Evolutionary conservation across 2,888 invertebrate species (phyloP).

Genomic region (Petrophora chlorosata): DNA sequence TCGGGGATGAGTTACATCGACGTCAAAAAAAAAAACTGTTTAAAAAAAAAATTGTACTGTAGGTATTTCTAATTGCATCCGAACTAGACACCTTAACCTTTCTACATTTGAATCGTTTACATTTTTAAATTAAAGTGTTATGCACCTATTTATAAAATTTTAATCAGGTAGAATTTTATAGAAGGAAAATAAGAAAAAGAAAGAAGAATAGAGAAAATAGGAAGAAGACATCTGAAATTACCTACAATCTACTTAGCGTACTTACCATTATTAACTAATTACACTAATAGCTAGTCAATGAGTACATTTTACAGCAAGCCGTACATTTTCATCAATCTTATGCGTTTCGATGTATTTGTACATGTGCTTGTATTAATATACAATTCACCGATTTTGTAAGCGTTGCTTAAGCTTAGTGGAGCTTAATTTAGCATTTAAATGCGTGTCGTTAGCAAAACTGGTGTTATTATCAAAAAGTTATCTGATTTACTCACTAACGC

Average conservation of each 20-base stretch:
- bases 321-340: slow-evolving; percentile 3
- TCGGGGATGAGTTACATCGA: too few relatives aligned
- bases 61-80: too few relatives aligned
- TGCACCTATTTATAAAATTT: slow-evolving; percentile 1
- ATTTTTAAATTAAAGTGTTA: too few relatives aligned
- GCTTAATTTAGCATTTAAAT: slow-evolving; percentile 50
- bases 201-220: slow-evolving; percentile 4
- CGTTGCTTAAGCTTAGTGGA: slow-evolving; percentile 57
- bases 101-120: too few relatives aligned
- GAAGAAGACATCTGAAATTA: background rate
- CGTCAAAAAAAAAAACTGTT: too few relatives aligned
- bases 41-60: too few relatives aligned
- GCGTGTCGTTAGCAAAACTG: slow-evolving; percentile 51
- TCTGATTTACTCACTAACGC: slow-evolving; percentile 17
- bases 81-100: too few relatives aligned
- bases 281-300: slow-evolving; percentile 21
- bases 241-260: slow-evolving; percentile 21
- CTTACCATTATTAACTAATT: slow-evolving; percentile 18
- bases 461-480: slow-evolving; percentile 30
- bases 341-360: slow-evolving; percentile 1
- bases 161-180: slow-evolving; percentile 11
- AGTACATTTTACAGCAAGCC: slow-evolving; percentile 23
- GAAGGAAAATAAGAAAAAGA: background rate
- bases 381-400: slow-evolving; percentile 18
- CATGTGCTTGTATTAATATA: slow-evolving; percentile 11